Percentiles rank a stretch among this genome's conserved stretches.
Conservation (phyloP, 2,888 invertebrate species). For the Drosophila anomalata region DNA sequence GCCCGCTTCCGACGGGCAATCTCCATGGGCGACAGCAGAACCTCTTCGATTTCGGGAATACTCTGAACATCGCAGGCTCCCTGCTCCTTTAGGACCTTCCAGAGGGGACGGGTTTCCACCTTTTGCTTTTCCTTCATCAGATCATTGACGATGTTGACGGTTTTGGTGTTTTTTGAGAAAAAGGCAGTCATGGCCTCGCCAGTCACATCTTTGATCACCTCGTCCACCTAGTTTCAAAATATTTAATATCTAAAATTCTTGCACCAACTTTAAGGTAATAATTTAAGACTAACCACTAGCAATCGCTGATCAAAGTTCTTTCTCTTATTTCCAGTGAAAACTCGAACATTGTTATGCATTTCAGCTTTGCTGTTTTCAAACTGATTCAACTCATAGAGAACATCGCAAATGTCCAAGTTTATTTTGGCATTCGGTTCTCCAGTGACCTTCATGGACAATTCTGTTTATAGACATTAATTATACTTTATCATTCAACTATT, state of each 20-base stretch:
- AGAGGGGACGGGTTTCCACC: slow-evolving; percentile 72
- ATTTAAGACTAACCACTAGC: slow-evolving; percentile 62
- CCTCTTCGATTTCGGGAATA: slow-evolving; percentile 71
- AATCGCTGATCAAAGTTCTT: slow-evolving; percentile 68
- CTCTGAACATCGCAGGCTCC: slow-evolving; percentile 80
- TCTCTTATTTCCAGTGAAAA: slow-evolving; percentile 73
- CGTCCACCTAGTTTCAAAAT: slow-evolving; percentile 62
- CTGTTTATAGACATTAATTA: not conserved
- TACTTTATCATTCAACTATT: not conserved
- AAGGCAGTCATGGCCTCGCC: slow-evolving; percentile 76
- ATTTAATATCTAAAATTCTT: too few relatives aligned
- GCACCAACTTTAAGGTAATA: too few relatives aligned
- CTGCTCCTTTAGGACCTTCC: slow-evolving; percentile 78
- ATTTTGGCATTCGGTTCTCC: slow-evolving; percentile 66
- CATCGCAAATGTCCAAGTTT: slow-evolving; percentile 81
- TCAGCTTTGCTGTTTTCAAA: slow-evolving; percentile 75
- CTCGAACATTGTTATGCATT: slow-evolving; percentile 69
- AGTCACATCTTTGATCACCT: slow-evolving; percentile 78
- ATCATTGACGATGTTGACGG: slow-evolving; percentile 64
- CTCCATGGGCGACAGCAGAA: slow-evolving; percentile 76
- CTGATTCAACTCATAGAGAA: slow-evolving; percentile 78
- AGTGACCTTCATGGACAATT: slow-evolving; percentile 40
- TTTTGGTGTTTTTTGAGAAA: slow-evolving; percentile 70
- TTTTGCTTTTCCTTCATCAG: slow-evolving; percentile 55
- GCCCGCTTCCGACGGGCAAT: slow-evolving; percentile 71